Base-by-base conservation (phyloP, 2,113 vertebrate genomes). In the Mellivora capensis region DNA sequence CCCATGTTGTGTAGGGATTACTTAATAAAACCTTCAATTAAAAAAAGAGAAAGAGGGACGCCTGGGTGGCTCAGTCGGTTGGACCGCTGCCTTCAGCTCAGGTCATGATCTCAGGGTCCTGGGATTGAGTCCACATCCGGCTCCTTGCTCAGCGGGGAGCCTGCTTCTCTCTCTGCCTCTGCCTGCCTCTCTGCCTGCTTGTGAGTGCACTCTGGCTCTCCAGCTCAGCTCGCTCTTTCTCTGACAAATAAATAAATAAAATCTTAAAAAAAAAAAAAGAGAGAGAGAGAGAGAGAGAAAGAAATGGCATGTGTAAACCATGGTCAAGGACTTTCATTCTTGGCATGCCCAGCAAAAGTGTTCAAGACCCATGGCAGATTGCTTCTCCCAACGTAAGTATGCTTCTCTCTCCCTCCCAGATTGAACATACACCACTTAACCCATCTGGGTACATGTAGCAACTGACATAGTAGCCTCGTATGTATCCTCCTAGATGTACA, bases 41-140 rank as follows among this genome's bases (percentile, higher is more conserved):
- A 69, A 37, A 52, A 4, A 14, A 14, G 49, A 17, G 17, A n/a
- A n/a, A n/a, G 52, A 8, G 15, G 15, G 0, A 4, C 4, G 4
- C 15, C 52, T 54, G 52, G 52, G 52, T 54, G 52, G 52, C 17
- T 54, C 52, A 54, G 52, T 18, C 5, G 52, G 52, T 18, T 54
- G 18, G 18, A 54, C 52, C 52, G 18, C 52, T 54, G 52, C 52
- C 52, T 54, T 54, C 17, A 1, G 52, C 52, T 54, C 17, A 18
- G 52, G 52, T 54, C 52, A 54, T 54, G 52, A 54, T 18, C 17
- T 5, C 52, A 54, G 52, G 17, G 17, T 54, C 52, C 52, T 54
- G 5, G 52, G 52, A 54, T 54, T 5, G 17, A 54, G 52, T 15
- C 52, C 52, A 0, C 52, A 52, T 52, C 15, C 4, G 52, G 52